A percentile compares a stretch with the other conserved stretches of the same genome.
phyloP scores from a whole-genome alignment of 2,888 invertebrate species.

The Dendrolimus houi region DNA sequence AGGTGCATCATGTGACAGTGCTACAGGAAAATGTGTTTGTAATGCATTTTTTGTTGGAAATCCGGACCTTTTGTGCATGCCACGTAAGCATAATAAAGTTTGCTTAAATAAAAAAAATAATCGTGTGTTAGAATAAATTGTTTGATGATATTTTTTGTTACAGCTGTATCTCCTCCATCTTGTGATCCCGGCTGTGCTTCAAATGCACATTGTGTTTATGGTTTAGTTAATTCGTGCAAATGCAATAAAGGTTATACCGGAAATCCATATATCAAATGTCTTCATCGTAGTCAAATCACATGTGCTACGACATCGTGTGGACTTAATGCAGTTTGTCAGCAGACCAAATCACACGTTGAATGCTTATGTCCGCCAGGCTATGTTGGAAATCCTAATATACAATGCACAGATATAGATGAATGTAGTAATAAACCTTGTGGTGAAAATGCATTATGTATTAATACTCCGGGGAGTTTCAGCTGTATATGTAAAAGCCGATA shows the following conservation, averaged over 20 bases:
- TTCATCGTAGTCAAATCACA: constrained; percentile 80
- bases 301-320: constrained; percentile 87
- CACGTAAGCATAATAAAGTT: constrained; percentile 80
- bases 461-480: constrained; percentile 91
- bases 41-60: constrained; percentile 92
- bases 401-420: constrained; percentile 90
- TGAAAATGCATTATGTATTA: constrained; percentile 91
- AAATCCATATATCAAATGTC: constrained; percentile 91
- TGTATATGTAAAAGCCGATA: constrained; percentile 91
- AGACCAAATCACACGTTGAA: constrained; percentile 83
- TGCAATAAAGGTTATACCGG: constrained; percentile 90
- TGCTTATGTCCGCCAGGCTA: constrained; percentile 90
- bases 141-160: constrained; percentile 27
- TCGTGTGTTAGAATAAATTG: background rate
- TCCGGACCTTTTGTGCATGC: constrained; percentile 92
- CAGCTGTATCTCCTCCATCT: constrained; percentile 85
- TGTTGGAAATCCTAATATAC: constrained; percentile 90
- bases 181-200: constrained; percentile 88
- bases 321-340: constrained; percentile 85
- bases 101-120: background rate
- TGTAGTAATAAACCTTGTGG: constrained; percentile 88
- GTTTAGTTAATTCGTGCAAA: constrained; percentile 84
- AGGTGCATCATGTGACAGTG: constrained; percentile 89
- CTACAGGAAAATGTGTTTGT: constrained; percentile 89
- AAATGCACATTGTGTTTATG: constrained; percentile 93